Conservation (phyloP, 2,113 vertebrate genomes). For the Herpetotheres cachinnans region DNA sequence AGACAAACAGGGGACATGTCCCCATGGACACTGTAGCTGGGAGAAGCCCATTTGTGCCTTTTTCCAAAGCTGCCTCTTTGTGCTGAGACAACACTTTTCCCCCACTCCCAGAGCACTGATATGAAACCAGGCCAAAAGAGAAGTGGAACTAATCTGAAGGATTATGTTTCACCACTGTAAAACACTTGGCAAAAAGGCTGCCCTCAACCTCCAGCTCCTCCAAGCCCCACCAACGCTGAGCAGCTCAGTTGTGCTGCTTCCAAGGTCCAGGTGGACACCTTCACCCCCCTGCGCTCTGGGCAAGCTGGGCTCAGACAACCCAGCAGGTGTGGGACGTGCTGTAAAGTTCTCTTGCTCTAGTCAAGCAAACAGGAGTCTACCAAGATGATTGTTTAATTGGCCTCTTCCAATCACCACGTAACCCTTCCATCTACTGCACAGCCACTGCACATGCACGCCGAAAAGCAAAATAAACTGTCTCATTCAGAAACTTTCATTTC, state of each 20-base stretch:
- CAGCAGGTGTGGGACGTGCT: background rate
- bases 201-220: background rate
- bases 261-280: background rate
- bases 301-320: constrained; percentile 20
- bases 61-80: background rate
- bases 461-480: constrained; percentile 37
- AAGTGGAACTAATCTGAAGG: background rate
- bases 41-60: background rate
- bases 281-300: background rate
- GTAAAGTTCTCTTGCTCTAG: background rate
- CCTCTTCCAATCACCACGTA: background rate
- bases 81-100: background rate
- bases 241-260: background rate
- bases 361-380: background rate
- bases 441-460: background rate
- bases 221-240: background rate
- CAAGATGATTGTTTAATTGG: constrained; percentile 7
- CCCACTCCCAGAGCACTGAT: background rate
- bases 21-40: background rate
- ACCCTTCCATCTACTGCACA: background rate
- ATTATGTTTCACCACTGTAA: background rate
- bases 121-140: background rate
- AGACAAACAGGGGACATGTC: background rate
- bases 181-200: background rate
- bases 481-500: background rate